Evolutionary conservation across 2,113 vertebrate genomes (phyloP).

Genomic region (Bubo scandiacus): DNA sequence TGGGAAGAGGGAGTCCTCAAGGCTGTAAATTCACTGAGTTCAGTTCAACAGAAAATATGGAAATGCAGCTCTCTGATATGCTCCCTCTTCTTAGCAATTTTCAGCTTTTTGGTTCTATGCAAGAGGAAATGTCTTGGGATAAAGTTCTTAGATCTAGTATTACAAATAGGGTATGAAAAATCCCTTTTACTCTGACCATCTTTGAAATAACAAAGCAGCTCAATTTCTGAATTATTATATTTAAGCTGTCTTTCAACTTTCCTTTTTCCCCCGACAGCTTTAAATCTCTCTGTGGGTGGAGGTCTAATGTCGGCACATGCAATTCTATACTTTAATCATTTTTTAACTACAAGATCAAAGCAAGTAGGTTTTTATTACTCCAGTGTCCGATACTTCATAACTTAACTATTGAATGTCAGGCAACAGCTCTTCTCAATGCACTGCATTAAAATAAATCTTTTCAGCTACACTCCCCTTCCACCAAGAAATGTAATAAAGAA

Average conservation of each 20-base stretch:
- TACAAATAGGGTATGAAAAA: conserved; percentile 28
- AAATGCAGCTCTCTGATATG: background rate
- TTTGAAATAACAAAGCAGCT: conserved; percentile 60
- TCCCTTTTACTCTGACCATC: background rate
- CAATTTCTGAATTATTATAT: conserved; percentile 54
- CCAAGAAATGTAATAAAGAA: background rate
- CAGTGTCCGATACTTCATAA: conserved; percentile 2
- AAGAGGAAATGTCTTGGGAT: conserved; percentile 20
- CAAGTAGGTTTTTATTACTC: conserved; percentile 40
- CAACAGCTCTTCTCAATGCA: background rate
- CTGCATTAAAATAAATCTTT: background rate
- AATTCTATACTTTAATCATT: conserved; percentile 68
- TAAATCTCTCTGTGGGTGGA: conserved; percentile 60
- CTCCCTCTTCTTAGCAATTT: background rate
- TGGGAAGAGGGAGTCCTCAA: conserved; percentile 1
- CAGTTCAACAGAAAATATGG: background rate
- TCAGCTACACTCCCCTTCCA: background rate
- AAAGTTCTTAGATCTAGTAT: background rate
- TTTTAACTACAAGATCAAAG: conserved; percentile 66
- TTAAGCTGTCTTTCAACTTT: conserved; percentile 61
- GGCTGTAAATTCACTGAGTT: background rate
- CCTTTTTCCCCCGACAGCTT: conserved; percentile 18
- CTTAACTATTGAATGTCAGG: conserved; percentile 44
- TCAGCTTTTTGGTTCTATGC: background rate
- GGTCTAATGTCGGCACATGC: conserved; percentile 49